Evolutionary conservation across 2,797 vertebrate species (phyloP), one percentile per base, ranked within the genome.

Genomic region (Oreortyx pictus): DNA sequence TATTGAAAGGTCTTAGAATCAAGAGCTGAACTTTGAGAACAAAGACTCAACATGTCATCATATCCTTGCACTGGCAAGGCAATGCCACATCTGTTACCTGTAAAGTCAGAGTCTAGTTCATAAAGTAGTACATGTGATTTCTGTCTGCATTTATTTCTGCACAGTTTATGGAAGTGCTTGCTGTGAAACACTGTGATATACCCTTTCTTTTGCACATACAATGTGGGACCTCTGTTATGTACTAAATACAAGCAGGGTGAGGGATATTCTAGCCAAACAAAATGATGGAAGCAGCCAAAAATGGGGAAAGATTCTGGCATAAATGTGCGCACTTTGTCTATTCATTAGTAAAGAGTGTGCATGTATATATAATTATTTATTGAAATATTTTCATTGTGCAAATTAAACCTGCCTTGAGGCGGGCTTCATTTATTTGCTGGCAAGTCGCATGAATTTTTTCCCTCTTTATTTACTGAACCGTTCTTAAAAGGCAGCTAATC

Each of bases 361-460:
- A 13, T 49, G 23, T 85, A 22, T 85, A 61, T 88, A 66, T 86
- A 57, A 23, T 81, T 90, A 84, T n/a, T 82, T 90, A 90, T 8
- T 89, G 66, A 94, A 95, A 89, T 91, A 73, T 85, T 91, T 92
- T 90, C 82, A 89, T 88, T 79, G 74, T 90, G 41, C 67, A 83
- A 82, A 93, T 94, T 93, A 94, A 93, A 87, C 52, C 50, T 18
- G 14, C 79, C 92, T 94, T 70, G 35, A 84, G 91, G 88, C 82
- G 73, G 27, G 54, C 47, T 88, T 76, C 54, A 74, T 95, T 95
- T 93, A 75, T 88, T 71, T 90, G 14, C 83, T 94, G 89, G 74
- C 66, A 88, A 91, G 43, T 74, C 62, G 11, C 44, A 85, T 85
- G 23, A 39, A 83, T 94, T 95, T 96, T 93, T 77, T 73, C 39